Evolutionary conservation across 2,113 vertebrate genomes (phyloP).

Genomic region (Nematolebias whitei): DNA sequence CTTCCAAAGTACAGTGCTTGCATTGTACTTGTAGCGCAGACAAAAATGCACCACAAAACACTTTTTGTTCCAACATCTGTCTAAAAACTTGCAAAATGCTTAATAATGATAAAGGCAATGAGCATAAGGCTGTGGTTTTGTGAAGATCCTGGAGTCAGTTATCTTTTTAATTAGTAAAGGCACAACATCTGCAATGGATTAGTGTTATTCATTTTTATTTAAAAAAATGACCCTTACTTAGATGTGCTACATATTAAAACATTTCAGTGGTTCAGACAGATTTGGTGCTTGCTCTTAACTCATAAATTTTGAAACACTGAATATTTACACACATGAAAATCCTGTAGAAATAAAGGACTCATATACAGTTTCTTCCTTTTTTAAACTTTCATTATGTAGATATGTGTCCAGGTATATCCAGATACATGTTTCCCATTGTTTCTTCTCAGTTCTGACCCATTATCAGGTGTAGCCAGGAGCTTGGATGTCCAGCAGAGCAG

Average conservation of each 20-base stretch:
- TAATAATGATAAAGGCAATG: conserved; percentile 11
- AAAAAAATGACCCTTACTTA: too few species aligned
- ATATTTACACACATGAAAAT: conserved; percentile 1
- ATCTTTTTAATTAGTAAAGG: neutral
- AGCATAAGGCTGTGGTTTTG: neutral
- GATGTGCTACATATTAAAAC: too few species aligned
- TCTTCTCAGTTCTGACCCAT: conserved; percentile 54
- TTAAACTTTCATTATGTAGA: neutral
- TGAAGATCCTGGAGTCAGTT: too few species aligned
- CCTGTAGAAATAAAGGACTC: neutral
- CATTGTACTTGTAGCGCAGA: conserved; percentile 16
- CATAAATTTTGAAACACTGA: too few species aligned
- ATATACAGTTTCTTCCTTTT: conserved; percentile 9
- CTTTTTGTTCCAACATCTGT: conserved; percentile 11
- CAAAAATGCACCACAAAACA: conserved; percentile 33
- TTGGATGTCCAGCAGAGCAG: conserved; percentile 49
- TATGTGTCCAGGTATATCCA: conserved; percentile 10
- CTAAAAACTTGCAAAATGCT: conserved; percentile 3
- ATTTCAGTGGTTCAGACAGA: too few species aligned
- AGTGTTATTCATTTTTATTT: too few species aligned
- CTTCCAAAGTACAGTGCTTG: conserved; percentile 37
- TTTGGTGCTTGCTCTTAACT: too few species aligned
- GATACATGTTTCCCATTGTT: conserved; percentile 13
- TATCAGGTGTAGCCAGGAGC: conserved; percentile 42
- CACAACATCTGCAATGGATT: too few species aligned